phyloP scores from a whole-genome alignment of 2,113 vertebrate genomes.

The Trochalopteron elliotii region DNA sequence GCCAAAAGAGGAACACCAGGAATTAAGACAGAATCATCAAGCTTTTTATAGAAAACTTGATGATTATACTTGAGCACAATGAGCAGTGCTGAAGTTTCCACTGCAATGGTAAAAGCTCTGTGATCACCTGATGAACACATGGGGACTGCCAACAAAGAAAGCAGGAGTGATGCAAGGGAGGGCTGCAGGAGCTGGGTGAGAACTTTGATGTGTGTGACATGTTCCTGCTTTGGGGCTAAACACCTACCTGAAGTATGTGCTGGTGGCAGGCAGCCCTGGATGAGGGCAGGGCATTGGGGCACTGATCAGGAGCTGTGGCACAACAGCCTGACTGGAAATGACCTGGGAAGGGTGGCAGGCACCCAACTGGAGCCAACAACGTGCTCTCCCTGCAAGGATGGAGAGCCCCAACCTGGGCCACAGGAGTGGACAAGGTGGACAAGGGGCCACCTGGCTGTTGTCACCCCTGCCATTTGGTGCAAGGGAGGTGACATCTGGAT shows the following conservation, averaged over 20 bases:
- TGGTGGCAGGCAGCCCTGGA: background rate
- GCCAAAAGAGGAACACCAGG: background rate
- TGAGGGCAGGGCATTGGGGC: background rate
- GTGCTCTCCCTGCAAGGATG: background rate
- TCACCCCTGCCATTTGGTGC: background rate
- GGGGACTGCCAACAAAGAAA: background rate
- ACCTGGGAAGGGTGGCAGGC: background rate
- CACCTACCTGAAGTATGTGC: background rate
- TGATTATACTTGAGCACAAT: background rate
- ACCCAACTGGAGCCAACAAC: background rate
- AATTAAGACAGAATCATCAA: background rate
- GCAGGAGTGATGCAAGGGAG: background rate
- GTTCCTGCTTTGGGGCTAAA: background rate
- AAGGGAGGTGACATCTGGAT: background rate
- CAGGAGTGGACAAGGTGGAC: rapidly evolving
- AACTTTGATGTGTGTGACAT: background rate
- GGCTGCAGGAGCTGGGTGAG: background rate
- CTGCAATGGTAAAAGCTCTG: background rate
- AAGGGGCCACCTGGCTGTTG: background rate
- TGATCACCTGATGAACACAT: background rate
- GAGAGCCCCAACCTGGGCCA: background rate
- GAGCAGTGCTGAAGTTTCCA: background rate
- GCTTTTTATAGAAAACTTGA: background rate
- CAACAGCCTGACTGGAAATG: background rate
- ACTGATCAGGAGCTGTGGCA: background rate